Evolutionary conservation across 2,113 vertebrate genomes (phyloP), one percentile per base, ranked within the genome.

Genomic region (Eptesicus fuscus): DNA sequence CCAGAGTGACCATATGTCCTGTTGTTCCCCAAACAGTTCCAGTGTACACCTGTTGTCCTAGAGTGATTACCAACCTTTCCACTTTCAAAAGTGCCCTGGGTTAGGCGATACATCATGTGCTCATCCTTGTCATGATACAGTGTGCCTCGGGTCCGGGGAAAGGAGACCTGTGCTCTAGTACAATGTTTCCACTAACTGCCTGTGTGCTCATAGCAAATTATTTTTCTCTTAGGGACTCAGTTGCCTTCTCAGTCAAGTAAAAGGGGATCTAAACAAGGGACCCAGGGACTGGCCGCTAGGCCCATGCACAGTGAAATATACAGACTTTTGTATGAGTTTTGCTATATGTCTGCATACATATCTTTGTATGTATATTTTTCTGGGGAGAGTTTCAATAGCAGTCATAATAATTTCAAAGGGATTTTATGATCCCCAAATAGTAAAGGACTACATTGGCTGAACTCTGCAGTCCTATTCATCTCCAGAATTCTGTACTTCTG

Each of bases 401-500:
- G n/a, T 77, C 51, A 61, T 88, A 56, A 35, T 67, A 76, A 84
- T 94, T 96, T 87, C n/a, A 32, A 87, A 74, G 53, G 16, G n/a
- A 30, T 53, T 76, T 93, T 44, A 20, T 77, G 83, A 82, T 40
- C 32, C 44, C 22, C 37, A 53, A 87, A 78, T 84, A 47, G 23
- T 82, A 79, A 85, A 82, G 25, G 82, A 63, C n/a, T 11, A 44
- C 32, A 73, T 3, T 84, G 65, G 13, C 86, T 78, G 73, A 80
- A 73, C 25, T 37, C 61, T 70, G 32, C 17, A 23, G 47, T 65
- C 18, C 44, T 69, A 32, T 93, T 67, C 56, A 35, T 88, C 86
- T 93, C 53, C 73, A 96, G 53, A 73, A 70, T 95, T 63, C 69
- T 78, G 11, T 42, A 17, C 49, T 88, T 92, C 70, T 77, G 76